Evolutionary conservation across 1,140 invertebrate genomes (phyloP), one percentile per base, ranked within the genome.

Genomic region (Brachionus calyciflorus): DNA sequence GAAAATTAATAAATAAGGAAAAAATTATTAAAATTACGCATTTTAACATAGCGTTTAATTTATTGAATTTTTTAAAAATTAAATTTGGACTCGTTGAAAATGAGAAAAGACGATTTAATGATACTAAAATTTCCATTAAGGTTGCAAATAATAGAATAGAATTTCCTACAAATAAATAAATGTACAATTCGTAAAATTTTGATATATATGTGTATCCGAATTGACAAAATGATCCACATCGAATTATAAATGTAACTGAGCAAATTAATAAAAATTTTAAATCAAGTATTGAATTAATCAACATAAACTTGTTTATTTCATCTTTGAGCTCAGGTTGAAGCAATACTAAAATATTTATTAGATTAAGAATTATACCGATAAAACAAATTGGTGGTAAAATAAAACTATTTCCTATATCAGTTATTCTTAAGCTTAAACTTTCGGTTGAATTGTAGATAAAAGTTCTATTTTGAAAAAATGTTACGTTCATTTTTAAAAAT

Each of bases 161-260:
- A 21, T 28, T 73, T 12, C 69, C 69, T 21, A 73, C 17, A 30
- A 73, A 73, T 26, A 73, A 17, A 55, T 73, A 73, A 26, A 73
- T 73, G 46, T 73, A 73, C 24, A 37, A 17, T 51, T 73, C 69
- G 40, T 73, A 73, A 41, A 73, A 51, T 51, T 73, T 73, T 4
- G 69, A 26, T 40, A 1, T 46, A 51, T 53, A 73, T 21, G 46
- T 73, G 24, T n/a, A 37, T n/a, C 19, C 44, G 21, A 26, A 40
- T 3, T 6, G 44, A 33, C 69, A 73, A 14, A 24, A 51, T 6
- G 12, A 24, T 6, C 69, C 69, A 26, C 69, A 73, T 40, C 69
- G 28, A 12, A 73, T 53, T 26, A 73, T 40, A 40, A 33, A 28
- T 21, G 30, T 51, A 19, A 73, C 26, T 40, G 40, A 51, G 17